Conservation (phyloP, 2,113 vertebrate species). For the Aspidoscelis tigris region DNA sequence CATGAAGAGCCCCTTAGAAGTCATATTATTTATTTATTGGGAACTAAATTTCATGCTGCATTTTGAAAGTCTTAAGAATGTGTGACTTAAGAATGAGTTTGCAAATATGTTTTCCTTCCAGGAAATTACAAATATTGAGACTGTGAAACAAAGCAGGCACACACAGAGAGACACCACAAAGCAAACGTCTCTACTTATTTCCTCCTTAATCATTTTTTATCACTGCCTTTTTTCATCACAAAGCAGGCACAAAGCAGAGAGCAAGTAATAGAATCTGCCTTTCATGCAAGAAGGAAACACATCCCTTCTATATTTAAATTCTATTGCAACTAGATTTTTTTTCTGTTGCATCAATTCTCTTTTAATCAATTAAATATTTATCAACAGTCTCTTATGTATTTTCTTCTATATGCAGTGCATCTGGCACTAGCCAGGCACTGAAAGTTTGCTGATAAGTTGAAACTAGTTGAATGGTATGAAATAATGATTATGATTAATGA, state of each 20-base stretch:
- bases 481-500: too few species aligned
- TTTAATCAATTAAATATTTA: too few species aligned
- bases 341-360: too few species aligned
- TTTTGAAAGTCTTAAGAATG: neutral
- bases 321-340: too few species aligned
- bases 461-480: too few species aligned
- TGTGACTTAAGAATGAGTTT: neutral
- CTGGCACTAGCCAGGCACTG: too few species aligned
- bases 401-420: too few species aligned
- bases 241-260: neutral
- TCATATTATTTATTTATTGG: too few species aligned
- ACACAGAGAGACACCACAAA: neutral
- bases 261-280: neutral
- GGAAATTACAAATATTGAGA: neutral
- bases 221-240: neutral
- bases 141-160: neutral
- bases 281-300: slow-evolving; percentile 22
- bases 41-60: neutral
- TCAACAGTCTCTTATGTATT: too few species aligned
- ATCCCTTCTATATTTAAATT: neutral
- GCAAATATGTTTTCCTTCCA: too few species aligned
- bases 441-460: too few species aligned
- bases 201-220: neutral
- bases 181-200: slow-evolving; percentile 4
- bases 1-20: neutral